Evolutionary conservation across 2,113 vertebrate genomes (phyloP), one percentile per base, ranked within the genome.

Genomic region (Cyanoderma ruficeps): DNA sequence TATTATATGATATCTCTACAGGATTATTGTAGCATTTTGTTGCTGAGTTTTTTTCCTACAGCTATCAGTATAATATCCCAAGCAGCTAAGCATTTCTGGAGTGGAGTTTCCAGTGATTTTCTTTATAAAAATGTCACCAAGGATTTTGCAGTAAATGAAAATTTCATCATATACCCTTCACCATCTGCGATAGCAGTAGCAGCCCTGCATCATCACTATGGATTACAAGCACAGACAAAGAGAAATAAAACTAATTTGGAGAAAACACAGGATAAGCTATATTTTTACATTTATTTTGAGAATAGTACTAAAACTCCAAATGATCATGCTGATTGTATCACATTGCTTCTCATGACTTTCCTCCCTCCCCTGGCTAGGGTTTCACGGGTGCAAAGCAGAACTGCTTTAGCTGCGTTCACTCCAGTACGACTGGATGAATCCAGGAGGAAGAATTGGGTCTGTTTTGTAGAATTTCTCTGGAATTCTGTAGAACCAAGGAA

Each of bases 131-230:
- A 56, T 64, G 4, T 56, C 52, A 53, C 30, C 67, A 49, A 74
- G 28, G 33, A 53, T 87, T 83, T 81, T 5, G 2, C n/a, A 70
- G 76, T 75, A 77, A 89, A 41, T 55, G 9, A 69, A 56, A 83
- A 56, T 53, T 88, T 72, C 1, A 4, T 61, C 4, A 18, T 39
- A 49, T 15, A 53, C 7, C 22, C 24, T 77, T 47, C 4, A 22
- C 13, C 23, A 46, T 47, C 55, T 74, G 75, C 13, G 10, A 2
- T 10, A 70, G 15, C 22, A 67, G 18, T 30, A 77, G 31, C 24
- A 76, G 11, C 10, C 28, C 37, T 53, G 19, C 9, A 27, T 75
- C 27, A 21, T 42, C 70, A 23, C 15, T 50, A 13, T 0, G 0
- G 10, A 17, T 63, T 83, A 64, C 11, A 80, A 50, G 17, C 50